These are phyloP conservation scores for Nothoprocta pentlandii DNA, from an alignment of 2,113 vertebrate species.

Conservation along the genomic window DNA sequence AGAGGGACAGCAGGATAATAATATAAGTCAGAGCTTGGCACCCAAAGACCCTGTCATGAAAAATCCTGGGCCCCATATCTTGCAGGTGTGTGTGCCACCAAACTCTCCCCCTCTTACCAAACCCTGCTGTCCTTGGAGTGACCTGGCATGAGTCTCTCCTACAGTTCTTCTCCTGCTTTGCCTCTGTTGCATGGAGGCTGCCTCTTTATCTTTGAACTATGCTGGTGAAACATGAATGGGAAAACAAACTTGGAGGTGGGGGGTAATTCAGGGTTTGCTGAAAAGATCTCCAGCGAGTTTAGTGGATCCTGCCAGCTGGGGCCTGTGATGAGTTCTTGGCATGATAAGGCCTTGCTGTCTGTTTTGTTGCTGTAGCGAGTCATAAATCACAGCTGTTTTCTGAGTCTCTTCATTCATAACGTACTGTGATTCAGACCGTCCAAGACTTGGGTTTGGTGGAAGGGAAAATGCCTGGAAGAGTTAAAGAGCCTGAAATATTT, in stretches of 20 bases:
- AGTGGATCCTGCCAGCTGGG: not conserved
- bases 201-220: not conserved
- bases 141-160: not conserved
- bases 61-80: not conserved
- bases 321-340: not conserved
- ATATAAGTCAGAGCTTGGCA: not conserved
- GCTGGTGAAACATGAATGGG: not conserved
- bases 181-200: not conserved
- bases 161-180: not conserved
- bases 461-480: not conserved
- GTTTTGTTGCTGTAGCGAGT: not conserved
- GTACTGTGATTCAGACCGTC: not conserved
- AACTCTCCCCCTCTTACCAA: not conserved
- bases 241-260: not conserved
- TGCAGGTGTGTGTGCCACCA: not conserved
- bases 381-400: not conserved
- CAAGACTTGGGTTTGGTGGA: not conserved
- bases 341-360: not conserved
- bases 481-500: not conserved
- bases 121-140: rapidly evolving
- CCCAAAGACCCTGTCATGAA: not conserved
- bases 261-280: not conserved
- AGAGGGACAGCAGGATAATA: not conserved
- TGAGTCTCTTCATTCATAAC: not conserved
- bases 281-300: not conserved